phyloP scores from a whole-genome alignment of 2,113 vertebrate species.

The Ahaetulla prasina region DNA sequence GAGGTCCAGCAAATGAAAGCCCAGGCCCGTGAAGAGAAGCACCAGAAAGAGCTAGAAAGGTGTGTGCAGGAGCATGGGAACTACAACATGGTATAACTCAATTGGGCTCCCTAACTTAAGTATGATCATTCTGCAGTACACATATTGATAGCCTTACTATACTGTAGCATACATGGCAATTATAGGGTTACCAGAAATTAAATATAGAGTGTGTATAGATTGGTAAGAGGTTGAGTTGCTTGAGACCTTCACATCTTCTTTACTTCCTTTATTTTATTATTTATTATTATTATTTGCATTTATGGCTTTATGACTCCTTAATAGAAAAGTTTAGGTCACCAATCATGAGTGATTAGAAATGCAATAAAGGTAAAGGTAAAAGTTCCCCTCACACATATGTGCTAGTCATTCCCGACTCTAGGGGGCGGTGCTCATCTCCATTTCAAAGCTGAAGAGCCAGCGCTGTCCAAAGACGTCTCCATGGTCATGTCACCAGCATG shows the following conservation, averaged over 20 bases:
- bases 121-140: background rate
- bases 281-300: too few relatives aligned
- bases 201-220: background rate
- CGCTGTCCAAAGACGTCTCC: too few relatives aligned
- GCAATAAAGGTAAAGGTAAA: too few relatives aligned
- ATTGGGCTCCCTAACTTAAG: background rate
- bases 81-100: background rate
- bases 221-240: background rate
- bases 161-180: background rate
- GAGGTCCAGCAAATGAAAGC: conserved; percentile 99
- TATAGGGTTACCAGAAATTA: background rate
- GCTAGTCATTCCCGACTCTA: too few relatives aligned
- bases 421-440: too few relatives aligned
- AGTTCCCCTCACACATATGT: too few relatives aligned
- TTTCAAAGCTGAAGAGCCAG: too few relatives aligned
- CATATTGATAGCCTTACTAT: background rate
- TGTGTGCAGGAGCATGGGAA: conserved; percentile 29
- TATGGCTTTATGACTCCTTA: too few relatives aligned
- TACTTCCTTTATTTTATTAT: too few relatives aligned
- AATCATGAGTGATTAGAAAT: background rate
- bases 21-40: conserved; percentile 91
- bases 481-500: too few relatives aligned
- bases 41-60: conserved; percentile 86
- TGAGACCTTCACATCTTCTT: background rate
- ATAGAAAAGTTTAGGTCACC: background rate